Base-by-base conservation (phyloP, 2,888 invertebrate species). In the Athalia cordata region DNA sequence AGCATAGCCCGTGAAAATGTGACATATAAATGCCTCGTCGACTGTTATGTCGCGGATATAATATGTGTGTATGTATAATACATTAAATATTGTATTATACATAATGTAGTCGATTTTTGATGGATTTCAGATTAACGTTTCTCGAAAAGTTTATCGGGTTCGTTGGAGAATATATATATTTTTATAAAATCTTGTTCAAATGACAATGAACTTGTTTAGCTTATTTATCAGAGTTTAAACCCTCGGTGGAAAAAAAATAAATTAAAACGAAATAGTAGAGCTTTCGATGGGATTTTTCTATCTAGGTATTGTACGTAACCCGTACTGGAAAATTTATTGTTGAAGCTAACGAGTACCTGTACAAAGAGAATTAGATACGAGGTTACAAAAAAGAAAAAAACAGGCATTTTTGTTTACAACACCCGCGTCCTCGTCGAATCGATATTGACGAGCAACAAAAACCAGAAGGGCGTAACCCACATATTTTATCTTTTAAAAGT, bases 91-190 rank as follows among this genome's bases (percentile, higher is more conserved):
- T n/a, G n/a, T n/a, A n/a, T n/a, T n/a, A n/a, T n/a, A n/a, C n/a
- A n/a, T n/a, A n/a, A n/a, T n/a, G n/a, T n/a, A 8, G 75, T 62
- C 62, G 75, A 61, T 68, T 50, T 68, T 50, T 43, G n/a, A n/a
- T 43, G 68, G 67, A 77, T 70, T 77, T 77, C 29, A 70, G 77
- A 77, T 77, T 68, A 77, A 49, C 67, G 68, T 62, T 77, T 59
- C 68, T 68, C 43, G 29, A 2, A n/a, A n/a, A n/a, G n/a, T n/a
- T n/a, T n/a, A n/a, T n/a, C n/a, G n/a, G 57, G 66, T 57, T 55
- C 66, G 57, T 15, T 47, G 45, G 50, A n/a, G n/a, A n/a, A n/a
- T n/a, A n/a, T n/a, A n/a, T n/a, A n/a, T n/a, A n/a, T n/a, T n/a
- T n/a, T n/a, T n/a, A n/a, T n/a, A n/a, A n/a, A 29, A 29, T 29